These are phyloP conservation scores for Clarias laeviceps DNA, from an alignment of 2,797 vertebrate species.

Conservation along the genomic window DNA sequence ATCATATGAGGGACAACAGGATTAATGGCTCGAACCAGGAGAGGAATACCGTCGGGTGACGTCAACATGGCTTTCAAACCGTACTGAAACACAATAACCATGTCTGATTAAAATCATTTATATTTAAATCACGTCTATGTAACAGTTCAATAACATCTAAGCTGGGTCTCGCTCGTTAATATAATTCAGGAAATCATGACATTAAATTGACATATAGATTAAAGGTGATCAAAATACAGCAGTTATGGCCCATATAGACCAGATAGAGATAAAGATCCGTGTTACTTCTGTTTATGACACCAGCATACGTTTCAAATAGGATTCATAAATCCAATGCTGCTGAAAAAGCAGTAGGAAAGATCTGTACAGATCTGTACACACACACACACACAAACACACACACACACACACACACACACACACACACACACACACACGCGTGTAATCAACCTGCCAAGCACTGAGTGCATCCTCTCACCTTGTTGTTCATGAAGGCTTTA, in stretches of 20 bases:
- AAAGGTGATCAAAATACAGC: not conserved
- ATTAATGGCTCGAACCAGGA: slow-evolving; percentile 86
- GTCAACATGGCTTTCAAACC: slow-evolving; percentile 89
- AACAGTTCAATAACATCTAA: not conserved
- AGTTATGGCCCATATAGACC: too few species aligned
- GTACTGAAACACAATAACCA: slow-evolving; percentile 67
- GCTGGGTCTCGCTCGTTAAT: not conserved
- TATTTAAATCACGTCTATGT: not conserved
- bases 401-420: too few species aligned
- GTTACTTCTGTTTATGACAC: not conserved
- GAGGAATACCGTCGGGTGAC: slow-evolving; percentile 82
- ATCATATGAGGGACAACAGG: slow-evolving; percentile 86
- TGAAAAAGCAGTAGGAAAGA: not conserved
- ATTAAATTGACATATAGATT: not conserved
- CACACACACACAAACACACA: too few species aligned
- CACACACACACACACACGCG: not conserved
- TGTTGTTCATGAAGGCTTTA: slow-evolving; percentile 96
- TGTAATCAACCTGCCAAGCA: slow-evolving; percentile 4
- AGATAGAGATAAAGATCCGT: not conserved
- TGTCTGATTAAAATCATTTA: not conserved
- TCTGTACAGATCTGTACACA: too few species aligned
- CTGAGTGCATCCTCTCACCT: slow-evolving; percentile 68
- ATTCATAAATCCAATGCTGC: not conserved
- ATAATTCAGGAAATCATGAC: not conserved
- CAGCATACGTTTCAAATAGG: not conserved